These are phyloP conservation scores for Ambastaia sidthimunki DNA, from an alignment of 2,797 vertebrate species.

Conservation along the genomic window DNA sequence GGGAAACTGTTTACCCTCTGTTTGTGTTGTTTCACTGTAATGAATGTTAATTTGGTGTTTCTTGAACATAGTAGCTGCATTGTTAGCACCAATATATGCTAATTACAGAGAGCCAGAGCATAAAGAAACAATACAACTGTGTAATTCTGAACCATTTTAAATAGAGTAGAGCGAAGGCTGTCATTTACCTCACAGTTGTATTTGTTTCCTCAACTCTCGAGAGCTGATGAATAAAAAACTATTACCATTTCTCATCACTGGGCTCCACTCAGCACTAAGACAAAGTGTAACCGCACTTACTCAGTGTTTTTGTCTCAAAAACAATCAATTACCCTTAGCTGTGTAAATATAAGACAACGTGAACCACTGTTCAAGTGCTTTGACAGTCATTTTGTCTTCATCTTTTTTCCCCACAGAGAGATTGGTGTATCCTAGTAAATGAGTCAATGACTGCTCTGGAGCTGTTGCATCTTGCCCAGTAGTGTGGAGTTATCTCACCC, in stretches of 20 bases:
- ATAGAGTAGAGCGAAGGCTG: slow-evolving; percentile 9
- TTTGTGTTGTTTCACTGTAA: slow-evolving; percentile 2
- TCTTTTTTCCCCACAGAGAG: slow-evolving; percentile 40
- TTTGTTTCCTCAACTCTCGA: slow-evolving; percentile 17
- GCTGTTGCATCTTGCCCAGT: slow-evolving; percentile 38
- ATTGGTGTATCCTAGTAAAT: slow-evolving; percentile 35
- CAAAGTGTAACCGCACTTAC: slow-evolving; percentile 23
- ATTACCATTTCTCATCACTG: slow-evolving; percentile 34
- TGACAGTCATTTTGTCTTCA: slow-evolving; percentile 55
- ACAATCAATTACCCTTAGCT: slow-evolving; percentile 52
- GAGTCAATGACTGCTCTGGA: slow-evolving; percentile 48
- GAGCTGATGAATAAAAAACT: slow-evolving; percentile 56
- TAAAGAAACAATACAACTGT: background rate
- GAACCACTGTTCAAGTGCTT: slow-evolving; percentile 36
- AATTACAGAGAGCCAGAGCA: slow-evolving; percentile 16
- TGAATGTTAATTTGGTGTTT: slow-evolving; percentile 28
- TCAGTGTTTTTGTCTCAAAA: slow-evolving; percentile 50
- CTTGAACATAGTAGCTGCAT: slow-evolving; percentile 10
- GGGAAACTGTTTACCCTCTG: slow-evolving; percentile 8
- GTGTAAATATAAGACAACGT: slow-evolving; percentile 44
- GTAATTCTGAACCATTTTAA: background rate
- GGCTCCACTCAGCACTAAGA: slow-evolving; percentile 21
- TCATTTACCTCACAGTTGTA: slow-evolving; percentile 31
- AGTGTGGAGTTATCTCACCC: slow-evolving; percentile 30
- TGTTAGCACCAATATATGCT: background rate